Base-by-base conservation (phyloP, 2,797 vertebrate genomes). In the Buceros bicornis region DNA sequence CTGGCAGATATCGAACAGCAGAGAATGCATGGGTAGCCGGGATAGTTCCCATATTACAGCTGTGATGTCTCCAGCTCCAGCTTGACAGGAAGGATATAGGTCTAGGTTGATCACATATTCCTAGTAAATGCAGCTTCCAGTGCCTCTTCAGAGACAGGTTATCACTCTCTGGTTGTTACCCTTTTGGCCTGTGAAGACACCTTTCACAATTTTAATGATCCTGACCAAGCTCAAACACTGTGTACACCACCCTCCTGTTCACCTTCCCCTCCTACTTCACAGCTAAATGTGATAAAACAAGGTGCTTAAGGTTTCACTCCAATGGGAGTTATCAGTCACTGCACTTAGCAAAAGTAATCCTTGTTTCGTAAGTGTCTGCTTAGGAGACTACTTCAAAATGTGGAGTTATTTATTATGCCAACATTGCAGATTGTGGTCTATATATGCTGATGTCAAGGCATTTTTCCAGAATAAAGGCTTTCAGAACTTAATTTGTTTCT, bases 401-500 rank as follows among this genome's bases (percentile, higher is more conserved):
- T 81, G 16, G 16, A 85, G 48, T 25, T 60, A 11, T 26, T 87
- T 96, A 92, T 86, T 45, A 60, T n/a, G 31, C 24, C 31, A 40
- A 2, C 74, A 37, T 88, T 88, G 33, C 45, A 57, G 37, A 71
- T 7, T 94, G 69, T 93, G 43, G 58, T 87, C 62, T 88, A 17
- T 37, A 58, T 71, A 50, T 58, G 80, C 77, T 93, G 83, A 95
- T 91, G 81, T 95, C 77, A 93, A 69, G 69, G 33, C 77, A 78
- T 96, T 85, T 65, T 93, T 88, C 61, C 77, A 67, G 45, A 93
- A 85, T 65, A 93, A 95, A 95, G 70, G 54, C 89, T 85, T 84
- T 29, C 53, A 96, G 90, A 95, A 53, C 45, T 90, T 62, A 90
- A 91, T 96, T 92, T 94, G 81, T 76, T 97, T 97, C 93, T 89